Base-by-base conservation (phyloP, 2,797 vertebrate genomes). In the Brotula barbata region DNA sequence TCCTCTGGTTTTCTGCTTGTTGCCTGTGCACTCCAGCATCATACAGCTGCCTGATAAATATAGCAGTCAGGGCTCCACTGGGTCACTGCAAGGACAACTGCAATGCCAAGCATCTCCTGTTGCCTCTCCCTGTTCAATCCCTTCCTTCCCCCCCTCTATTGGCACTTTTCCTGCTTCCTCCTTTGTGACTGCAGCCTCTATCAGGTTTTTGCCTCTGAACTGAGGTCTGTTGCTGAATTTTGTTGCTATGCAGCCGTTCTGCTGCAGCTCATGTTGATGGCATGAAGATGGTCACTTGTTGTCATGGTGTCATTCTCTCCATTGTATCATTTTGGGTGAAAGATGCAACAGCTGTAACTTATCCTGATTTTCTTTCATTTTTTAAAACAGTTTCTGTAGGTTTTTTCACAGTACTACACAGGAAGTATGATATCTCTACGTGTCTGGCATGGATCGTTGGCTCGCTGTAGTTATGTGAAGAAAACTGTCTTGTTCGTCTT, bases 1-100 rank as follows among this genome's bases (percentile, higher is more conserved):
- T n/a, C 34, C 13, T 57, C 19, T 19, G 11, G 17, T 42, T 22
- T 46, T 43, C 46, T 1, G 36, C 11, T 50, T 41, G 21, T 11
- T 58, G 37, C 40, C 54, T 20, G 20, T 17, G 34, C 41, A 3
- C 40, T 64, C 64, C 45, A 46, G n/a, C 49, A 68, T 68, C 50
- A 73, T 48, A 51, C 62, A 64, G 52, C 71, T 75, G 77, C 54
- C 64, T 48, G 70, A 71, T 84, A 80, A 84, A 85, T 80, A 78
- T 72, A 83, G 80, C 66, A 36, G 48, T 22, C n/a, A 8, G 1
- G 37, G 40, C 58, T 77, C 54, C 60, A 43, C 1, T 28, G 63
- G 70, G 55, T 77, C 67, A 68, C 48, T 72, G 31, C 46, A 41
- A 48, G 55, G 71, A 48, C 72, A 78, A 58, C 66, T 54, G 59